Conservation (phyloP, 2,797 vertebrate species). For the Chrysocyon brachyurus region DNA sequence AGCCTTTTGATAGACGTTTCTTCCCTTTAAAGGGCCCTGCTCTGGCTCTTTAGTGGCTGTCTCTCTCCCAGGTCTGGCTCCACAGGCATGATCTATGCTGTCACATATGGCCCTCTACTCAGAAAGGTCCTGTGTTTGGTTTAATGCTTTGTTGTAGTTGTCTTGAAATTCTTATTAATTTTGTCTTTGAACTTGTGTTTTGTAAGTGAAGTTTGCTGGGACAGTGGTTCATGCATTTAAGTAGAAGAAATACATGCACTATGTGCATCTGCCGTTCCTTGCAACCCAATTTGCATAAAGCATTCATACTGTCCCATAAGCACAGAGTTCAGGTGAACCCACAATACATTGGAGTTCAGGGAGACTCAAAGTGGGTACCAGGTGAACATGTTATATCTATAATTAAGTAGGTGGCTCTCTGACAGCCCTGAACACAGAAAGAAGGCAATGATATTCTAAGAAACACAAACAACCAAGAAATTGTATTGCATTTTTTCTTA, state of each 20-base stretch:
- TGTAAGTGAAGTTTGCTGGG: background rate
- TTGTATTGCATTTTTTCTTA: background rate
- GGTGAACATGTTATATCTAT: background rate
- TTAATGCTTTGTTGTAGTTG: background rate
- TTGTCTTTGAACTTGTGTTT: background rate
- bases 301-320: background rate
- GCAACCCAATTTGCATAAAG: background rate
- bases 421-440: background rate
- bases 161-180: slow-evolving; percentile 44
- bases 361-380: background rate
- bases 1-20: background rate
- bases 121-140: background rate
- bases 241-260: background rate
- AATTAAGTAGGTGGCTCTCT: background rate
- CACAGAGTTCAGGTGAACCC: background rate
- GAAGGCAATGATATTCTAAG: background rate
- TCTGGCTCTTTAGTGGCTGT: background rate
- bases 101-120: background rate
- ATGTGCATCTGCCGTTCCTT: background rate
- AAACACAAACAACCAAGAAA: background rate
- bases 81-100: background rate
- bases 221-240: background rate
- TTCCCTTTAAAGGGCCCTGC: background rate
- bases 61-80: background rate
- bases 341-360: background rate